These are phyloP conservation scores for Lordiphosa collinella DNA, from an alignment of 1,140 invertebrate species.

Conservation along the genomic window DNA sequence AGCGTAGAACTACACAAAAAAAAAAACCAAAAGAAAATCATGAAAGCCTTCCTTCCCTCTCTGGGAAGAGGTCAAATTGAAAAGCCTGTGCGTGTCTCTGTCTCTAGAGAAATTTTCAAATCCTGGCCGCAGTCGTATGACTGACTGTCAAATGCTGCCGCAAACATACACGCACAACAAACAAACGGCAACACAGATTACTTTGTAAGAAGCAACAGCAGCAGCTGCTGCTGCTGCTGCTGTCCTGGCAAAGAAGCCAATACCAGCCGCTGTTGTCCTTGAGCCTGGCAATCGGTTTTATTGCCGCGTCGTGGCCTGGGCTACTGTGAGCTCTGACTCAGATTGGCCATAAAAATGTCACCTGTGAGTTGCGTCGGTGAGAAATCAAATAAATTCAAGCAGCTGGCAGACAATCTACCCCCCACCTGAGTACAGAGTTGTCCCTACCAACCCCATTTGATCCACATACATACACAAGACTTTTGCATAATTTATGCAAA, in stretches of 20 bases:
- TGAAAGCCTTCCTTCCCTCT: background rate
- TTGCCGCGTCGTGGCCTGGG: constrained; percentile 42
- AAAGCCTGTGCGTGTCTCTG: constrained; percentile 18
- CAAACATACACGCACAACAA: constrained; percentile 1
- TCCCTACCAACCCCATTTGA: constrained; percentile 18
- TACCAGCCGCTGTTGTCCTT: constrained; percentile 29
- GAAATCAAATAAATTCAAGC: constrained; percentile 73
- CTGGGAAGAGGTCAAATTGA: constrained; percentile 41
- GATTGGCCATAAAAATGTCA: constrained; percentile 75
- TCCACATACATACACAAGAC: constrained; percentile 31
- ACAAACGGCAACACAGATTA: constrained; percentile 34
- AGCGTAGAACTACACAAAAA: constrained; percentile 26
- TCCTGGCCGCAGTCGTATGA: constrained; percentile 38
- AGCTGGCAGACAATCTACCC: constrained; percentile 18
- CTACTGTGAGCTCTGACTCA: constrained; percentile 32
- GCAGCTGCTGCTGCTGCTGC: background rate
- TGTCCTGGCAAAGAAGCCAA: constrained; percentile 3
- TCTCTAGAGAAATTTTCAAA: constrained; percentile 69
- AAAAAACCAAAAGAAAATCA: constrained; percentile 32
- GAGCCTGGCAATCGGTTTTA: constrained; percentile 66
- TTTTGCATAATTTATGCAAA: constrained; percentile 70
- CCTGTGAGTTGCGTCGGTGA: constrained; percentile 66
- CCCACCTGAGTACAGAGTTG: background rate
- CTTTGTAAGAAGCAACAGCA: constrained; percentile 19
- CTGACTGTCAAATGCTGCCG: constrained; percentile 38